Conservation (phyloP, 2,113 vertebrate species). For the Syngnathoides biaculeatus region DNA sequence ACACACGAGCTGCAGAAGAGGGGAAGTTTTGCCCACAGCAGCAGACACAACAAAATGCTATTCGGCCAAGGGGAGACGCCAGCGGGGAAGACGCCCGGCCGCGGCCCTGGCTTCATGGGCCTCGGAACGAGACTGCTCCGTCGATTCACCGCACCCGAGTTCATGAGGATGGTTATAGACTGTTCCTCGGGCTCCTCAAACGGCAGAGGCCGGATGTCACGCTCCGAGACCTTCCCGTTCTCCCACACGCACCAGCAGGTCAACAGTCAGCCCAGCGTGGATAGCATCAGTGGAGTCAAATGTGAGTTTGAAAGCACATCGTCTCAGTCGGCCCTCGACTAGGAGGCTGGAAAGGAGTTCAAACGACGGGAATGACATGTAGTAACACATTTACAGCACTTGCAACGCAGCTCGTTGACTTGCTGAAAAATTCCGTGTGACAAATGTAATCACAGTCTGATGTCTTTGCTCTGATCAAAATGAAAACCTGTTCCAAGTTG, state of each 20-base stretch:
- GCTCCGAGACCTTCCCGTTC: constrained; percentile 76
- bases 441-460: constrained; percentile 7
- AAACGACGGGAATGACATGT: background rate
- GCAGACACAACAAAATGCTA: constrained; percentile 65
- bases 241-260: constrained; percentile 69
- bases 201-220: constrained; percentile 66
- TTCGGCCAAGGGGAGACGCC: constrained; percentile 58
- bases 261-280: constrained; percentile 74
- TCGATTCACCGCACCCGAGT: constrained; percentile 76
- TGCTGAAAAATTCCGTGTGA: constrained; percentile 1
- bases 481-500: background rate
- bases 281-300: constrained; percentile 76
- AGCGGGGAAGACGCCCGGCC: constrained; percentile 50
- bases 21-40: constrained; percentile 40
- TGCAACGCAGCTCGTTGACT: constrained; percentile 10
- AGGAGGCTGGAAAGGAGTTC: constrained; percentile 14
- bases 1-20: constrained; percentile 58
- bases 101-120: constrained; percentile 49
- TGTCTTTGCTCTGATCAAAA: constrained; percentile 28
- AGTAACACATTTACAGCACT: constrained; percentile 2
- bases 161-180: constrained; percentile 73
- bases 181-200: constrained; percentile 50
- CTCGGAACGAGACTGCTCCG: constrained; percentile 72
- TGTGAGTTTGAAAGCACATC: constrained; percentile 75
- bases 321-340: constrained; percentile 48